These are phyloP conservation scores for Platyscapa corneri DNA, from an alignment of 1,140 invertebrate genomes.

Conservation along the genomic window DNA sequence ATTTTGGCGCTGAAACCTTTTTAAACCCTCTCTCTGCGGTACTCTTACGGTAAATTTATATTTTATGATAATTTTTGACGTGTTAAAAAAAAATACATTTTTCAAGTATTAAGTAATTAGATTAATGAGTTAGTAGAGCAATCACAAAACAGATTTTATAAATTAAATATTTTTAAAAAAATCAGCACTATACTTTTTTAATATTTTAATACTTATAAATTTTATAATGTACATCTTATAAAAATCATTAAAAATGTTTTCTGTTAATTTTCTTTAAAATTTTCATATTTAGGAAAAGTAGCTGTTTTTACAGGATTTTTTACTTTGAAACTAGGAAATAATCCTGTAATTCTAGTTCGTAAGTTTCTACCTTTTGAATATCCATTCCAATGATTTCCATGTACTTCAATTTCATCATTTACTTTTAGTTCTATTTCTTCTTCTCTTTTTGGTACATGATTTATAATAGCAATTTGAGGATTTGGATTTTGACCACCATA, in stretches of 20 bases:
- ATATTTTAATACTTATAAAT: not conserved
- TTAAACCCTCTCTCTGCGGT: too few relatives aligned
- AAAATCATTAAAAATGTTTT: not conserved
- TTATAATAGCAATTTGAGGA: constrained; percentile 84
- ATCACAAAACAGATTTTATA: too few relatives aligned
- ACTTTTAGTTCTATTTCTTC: constrained; percentile 84
- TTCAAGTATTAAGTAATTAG: too few relatives aligned
- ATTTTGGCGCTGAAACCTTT: too few relatives aligned
- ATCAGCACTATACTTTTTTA: not conserved
- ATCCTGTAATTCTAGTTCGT: constrained; percentile 84
- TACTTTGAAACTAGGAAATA: constrained; percentile 89
- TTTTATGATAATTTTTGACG: too few relatives aligned
- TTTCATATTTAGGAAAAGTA: constrained; percentile 77
- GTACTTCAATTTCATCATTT: constrained; percentile 91
- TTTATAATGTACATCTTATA: not conserved
- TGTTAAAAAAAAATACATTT: too few relatives aligned
- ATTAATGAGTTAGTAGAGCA: too few relatives aligned
- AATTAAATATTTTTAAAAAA: not conserved
- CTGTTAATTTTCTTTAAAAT: not conserved
- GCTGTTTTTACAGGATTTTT: constrained; percentile 81
- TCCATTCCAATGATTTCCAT: constrained; percentile 98
- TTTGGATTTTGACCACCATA: constrained; percentile 97
- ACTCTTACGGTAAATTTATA: too few relatives aligned
- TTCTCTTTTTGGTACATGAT: constrained; percentile 79
- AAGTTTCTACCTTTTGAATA: constrained; percentile 92